A percentile compares a stretch with the other conserved stretches of the same genome.
Conservation (phyloP, 2,888 invertebrate species). For the Pollenia griseotomentosa region DNA sequence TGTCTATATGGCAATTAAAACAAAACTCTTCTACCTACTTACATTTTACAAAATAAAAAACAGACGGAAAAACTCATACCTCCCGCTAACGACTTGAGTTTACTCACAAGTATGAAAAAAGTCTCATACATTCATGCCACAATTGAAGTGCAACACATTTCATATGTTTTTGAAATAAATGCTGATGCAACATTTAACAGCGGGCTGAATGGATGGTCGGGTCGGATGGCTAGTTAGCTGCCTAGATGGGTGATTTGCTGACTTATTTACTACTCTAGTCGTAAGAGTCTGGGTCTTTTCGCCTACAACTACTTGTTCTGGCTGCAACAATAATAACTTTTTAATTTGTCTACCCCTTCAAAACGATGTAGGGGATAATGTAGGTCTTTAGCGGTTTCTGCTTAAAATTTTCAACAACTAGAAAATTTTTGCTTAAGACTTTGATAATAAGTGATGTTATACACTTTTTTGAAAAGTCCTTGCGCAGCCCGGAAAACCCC, state of each 20-base stretch:
- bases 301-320: not conserved
- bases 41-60: slow-evolving; percentile 15
- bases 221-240: slow-evolving; percentile 3
- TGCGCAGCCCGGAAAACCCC: too few relatives aligned
- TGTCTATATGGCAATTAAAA: slow-evolving; percentile 58
- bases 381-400: not conserved
- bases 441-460: too few relatives aligned
- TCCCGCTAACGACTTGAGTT: slow-evolving; percentile 47
- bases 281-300: slow-evolving; percentile 32
- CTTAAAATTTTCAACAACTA: not conserved
- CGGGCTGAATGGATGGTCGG: slow-evolving; percentile 32
- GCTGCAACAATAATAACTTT: slow-evolving; percentile 15
- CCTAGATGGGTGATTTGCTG: slow-evolving; percentile 23
- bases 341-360: not conserved
- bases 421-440: not conserved
- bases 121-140: slow-evolving; percentile 15
- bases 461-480: too few relatives aligned
- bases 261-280: slow-evolving; percentile 28
- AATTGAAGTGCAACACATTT: slow-evolving; percentile 27
- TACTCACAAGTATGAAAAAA: slow-evolving; percentile 5
- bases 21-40: slow-evolving; percentile 45
- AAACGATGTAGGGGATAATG: not conserved
- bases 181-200: slow-evolving; percentile 61
- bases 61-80: slow-evolving; percentile 44
- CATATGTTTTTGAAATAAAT: slow-evolving; percentile 40